A percentile compares a stretch with the other conserved stretches of the same genome.
These are phyloP conservation scores for Pandemis corylana DNA, from an alignment of 2,888 invertebrate species.

Conservation along the genomic window DNA sequence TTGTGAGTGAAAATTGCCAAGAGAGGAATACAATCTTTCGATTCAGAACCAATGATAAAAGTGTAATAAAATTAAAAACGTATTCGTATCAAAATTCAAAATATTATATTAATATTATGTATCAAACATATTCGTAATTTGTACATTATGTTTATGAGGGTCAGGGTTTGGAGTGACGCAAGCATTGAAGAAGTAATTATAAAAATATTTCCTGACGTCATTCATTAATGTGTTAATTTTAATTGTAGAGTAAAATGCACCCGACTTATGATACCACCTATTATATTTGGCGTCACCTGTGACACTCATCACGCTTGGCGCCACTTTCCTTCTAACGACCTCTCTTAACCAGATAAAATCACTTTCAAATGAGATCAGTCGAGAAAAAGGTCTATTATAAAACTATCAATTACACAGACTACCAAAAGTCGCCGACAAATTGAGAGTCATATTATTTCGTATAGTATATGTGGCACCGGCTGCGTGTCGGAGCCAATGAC, in stretches of 20 bases:
- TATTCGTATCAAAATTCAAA: too few relatives aligned
- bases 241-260: neutral
- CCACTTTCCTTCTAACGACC: constrained; percentile 14
- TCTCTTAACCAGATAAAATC: constrained; percentile 12
- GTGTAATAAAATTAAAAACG: too few relatives aligned
- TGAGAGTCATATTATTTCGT: constrained; percentile 20
- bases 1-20: too few relatives aligned
- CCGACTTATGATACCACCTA: neutral
- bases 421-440: constrained; percentile 1
- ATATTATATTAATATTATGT: too few relatives aligned
- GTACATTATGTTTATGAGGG: too few relatives aligned
- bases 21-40: too few relatives aligned
- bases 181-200: too few relatives aligned
- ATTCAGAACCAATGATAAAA: too few relatives aligned
- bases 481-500: constrained; percentile 10
- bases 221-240: neutral
- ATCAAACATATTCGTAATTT: too few relatives aligned
- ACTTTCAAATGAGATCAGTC: constrained; percentile 14
- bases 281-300: neutral
- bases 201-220: neutral
- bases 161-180: too few relatives aligned
- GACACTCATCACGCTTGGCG: neutral
- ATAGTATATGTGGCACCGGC: constrained; percentile 31
- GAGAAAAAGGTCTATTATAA: constrained; percentile 12
- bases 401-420: neutral